Percentiles rank a stretch among this genome's conserved stretches.
These are phyloP conservation scores for Steinernema hermaphroditum DNA, from an alignment of 2,888 invertebrate species.

Conservation along the genomic window DNA sequence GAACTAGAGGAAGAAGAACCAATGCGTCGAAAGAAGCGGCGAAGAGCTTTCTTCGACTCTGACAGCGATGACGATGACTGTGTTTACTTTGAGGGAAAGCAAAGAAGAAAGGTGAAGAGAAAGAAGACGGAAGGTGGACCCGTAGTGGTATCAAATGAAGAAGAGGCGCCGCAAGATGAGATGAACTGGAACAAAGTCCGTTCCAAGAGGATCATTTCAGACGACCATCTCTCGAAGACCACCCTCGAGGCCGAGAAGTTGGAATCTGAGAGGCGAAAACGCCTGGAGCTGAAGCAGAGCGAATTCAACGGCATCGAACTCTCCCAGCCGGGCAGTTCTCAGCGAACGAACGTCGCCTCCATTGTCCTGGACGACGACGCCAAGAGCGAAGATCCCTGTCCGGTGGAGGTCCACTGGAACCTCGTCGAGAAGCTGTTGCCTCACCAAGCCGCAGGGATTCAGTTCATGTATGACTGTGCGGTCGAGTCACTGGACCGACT, in stretches of 20 bases:
- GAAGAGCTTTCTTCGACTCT: neutral
- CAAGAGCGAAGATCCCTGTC: slow-evolving; percentile 43
- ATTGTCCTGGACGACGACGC: slow-evolving; percentile 55
- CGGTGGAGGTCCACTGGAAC: slow-evolving; percentile 55
- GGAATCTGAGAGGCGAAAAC: slow-evolving; percentile 83
- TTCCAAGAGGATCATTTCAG: neutral
- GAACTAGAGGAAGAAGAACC: neutral
- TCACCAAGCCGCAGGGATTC: slow-evolving; percentile 82
- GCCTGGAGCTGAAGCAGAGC: slow-evolving; percentile 86
- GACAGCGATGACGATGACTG: neutral
- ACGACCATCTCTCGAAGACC: neutral
- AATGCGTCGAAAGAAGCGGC: neutral
- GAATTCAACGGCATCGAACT: slow-evolving; percentile 66
- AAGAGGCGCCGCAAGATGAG: neutral
- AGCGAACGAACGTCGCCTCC: neutral
- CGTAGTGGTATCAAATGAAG: neutral
- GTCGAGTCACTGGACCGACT: slow-evolving; percentile 59
- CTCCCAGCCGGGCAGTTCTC: neutral
- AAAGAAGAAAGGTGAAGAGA: neutral
- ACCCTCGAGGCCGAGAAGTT: slow-evolving; percentile 86
- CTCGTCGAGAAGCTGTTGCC: slow-evolving; percentile 75
- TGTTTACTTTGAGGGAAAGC: neutral
- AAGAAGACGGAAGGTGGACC: neutral
- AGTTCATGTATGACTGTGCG: slow-evolving; percentile 68
- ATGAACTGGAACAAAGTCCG: neutral